A percentile compares a stretch with the other conserved stretches of the same genome.
Evolutionary conservation across 2,113 vertebrate species (phyloP).

Genomic region (Sebastes fasciatus): DNA sequence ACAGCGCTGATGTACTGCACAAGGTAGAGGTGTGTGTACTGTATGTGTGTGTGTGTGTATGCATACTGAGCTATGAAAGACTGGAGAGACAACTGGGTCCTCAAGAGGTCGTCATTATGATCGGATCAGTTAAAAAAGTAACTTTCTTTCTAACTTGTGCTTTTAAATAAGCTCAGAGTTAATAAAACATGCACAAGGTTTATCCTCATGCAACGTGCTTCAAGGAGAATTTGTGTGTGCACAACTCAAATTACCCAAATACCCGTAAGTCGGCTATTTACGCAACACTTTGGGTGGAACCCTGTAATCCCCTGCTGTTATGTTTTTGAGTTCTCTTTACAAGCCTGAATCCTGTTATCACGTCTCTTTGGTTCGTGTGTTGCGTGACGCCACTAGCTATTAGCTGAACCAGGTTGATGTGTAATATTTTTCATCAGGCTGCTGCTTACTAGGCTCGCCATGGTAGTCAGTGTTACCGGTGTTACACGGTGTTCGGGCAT

Average conservation of each 20-base stretch:
- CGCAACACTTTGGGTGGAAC: conserved; percentile 7
- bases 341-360: conserved; percentile 18
- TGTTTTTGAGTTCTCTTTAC: conserved; percentile 6
- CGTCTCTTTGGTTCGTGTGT: neutral
- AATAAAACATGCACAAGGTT: conserved; percentile 2
- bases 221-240: conserved; percentile 11
- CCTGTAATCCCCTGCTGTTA: conserved; percentile 8
- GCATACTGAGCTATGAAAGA: conserved; percentile 17
- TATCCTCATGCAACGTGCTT: neutral
- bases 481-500: too few relatives aligned
- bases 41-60: conserved; percentile 20
- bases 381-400: neutral
- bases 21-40: conserved; percentile 57
- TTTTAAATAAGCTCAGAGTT: conserved; percentile 14
- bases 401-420: neutral
- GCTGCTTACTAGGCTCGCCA: neutral
- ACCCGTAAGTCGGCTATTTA: conserved; percentile 25
- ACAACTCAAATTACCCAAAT: conserved; percentile 32
- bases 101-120: conserved; percentile 34
- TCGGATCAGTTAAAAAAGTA: conserved; percentile 11
- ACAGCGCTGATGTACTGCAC: conserved; percentile 59
- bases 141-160: conserved; percentile 9
- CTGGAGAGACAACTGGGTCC: conserved; percentile 9
- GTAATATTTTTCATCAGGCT: neutral
- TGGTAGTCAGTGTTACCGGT: too few relatives aligned